Evolutionary conservation across 2,113 vertebrate genomes (phyloP).

Genomic region (Ivindomyrus marchei): DNA sequence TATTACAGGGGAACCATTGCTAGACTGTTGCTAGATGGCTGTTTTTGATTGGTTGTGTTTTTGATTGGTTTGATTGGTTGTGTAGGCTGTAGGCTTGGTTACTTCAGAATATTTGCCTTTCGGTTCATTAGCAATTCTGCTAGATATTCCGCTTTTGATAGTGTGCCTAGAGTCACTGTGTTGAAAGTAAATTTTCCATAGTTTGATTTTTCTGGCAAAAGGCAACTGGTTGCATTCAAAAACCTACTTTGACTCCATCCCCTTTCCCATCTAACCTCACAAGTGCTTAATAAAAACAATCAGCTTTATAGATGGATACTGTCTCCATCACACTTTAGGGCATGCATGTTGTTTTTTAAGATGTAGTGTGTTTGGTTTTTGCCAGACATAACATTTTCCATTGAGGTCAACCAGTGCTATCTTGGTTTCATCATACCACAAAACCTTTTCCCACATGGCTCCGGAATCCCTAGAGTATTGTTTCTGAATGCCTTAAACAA

Average conservation of each 20-base stretch:
- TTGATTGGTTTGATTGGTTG: not conserved
- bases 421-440: not conserved
- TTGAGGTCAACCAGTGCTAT: not conserved
- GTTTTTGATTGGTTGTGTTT: not conserved
- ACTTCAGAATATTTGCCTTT: not conserved
- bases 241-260: not conserved
- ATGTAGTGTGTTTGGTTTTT: not conserved
- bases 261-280: not conserved
- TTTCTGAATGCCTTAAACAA: not conserved
- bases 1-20: not conserved
- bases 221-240: not conserved
- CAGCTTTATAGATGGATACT: not conserved
- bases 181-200: not conserved
- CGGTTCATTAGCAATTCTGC: not conserved
- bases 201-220: not conserved
- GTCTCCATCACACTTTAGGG: not conserved
- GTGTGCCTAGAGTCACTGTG: not conserved
- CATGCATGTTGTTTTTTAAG: not conserved
- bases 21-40: not conserved
- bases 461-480: not conserved
- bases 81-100: not conserved
- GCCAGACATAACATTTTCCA: not conserved
- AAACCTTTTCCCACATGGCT: not conserved
- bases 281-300: constrained; percentile 6
- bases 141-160: not conserved